Evolutionary conservation across 2,113 vertebrate genomes (phyloP).

Genomic region (Aegithalos caudatus): DNA sequence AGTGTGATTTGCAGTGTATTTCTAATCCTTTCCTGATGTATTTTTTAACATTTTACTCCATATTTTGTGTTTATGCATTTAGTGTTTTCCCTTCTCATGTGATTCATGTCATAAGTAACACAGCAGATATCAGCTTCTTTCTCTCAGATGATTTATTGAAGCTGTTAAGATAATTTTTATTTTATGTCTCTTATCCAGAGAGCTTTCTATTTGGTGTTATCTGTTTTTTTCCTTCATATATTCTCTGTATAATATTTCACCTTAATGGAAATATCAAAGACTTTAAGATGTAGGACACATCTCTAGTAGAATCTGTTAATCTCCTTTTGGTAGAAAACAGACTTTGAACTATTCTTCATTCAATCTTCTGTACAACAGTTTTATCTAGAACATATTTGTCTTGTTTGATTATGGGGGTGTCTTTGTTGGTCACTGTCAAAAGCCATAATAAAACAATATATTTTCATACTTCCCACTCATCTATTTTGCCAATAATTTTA

Average conservation of each 20-base stretch:
- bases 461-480: background rate
- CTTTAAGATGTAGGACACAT: background rate
- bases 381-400: background rate
- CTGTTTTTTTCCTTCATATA: background rate
- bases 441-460: background rate
- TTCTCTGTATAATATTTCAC: background rate
- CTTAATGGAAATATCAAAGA: background rate
- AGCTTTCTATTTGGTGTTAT: background rate
- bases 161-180: background rate
- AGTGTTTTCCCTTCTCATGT: background rate
- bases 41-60: background rate
- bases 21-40: background rate
- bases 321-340: background rate
- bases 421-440: background rate
- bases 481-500: background rate
- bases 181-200: background rate
- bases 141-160: background rate
- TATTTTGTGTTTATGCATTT: background rate
- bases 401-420: background rate
- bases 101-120: background rate
- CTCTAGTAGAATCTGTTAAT: background rate
- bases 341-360: background rate
- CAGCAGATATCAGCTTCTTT: background rate
- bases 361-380: background rate
- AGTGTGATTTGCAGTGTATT: background rate